phyloP scores from a whole-genome alignment of 2,113 vertebrate species.

The Aldabrachelys gigantea region DNA sequence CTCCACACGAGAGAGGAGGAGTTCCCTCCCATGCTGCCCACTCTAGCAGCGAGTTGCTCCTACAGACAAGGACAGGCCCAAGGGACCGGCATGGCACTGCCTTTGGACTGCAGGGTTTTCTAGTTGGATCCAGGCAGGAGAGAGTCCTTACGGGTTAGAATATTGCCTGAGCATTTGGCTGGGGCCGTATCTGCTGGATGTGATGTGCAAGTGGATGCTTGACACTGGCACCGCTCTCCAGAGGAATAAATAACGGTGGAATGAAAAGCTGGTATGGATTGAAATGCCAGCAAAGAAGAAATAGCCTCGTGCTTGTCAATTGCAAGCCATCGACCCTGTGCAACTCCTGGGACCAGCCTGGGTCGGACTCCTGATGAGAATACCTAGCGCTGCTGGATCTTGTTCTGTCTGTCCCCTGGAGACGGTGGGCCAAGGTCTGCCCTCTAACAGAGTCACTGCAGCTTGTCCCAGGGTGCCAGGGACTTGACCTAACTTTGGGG shows the following conservation, averaged over 20 bases:
- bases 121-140: background rate
- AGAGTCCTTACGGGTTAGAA: background rate
- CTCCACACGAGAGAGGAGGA: rapidly evolving
- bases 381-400: background rate
- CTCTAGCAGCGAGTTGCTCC: background rate
- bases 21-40: background rate
- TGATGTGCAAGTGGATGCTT: conserved; percentile 7
- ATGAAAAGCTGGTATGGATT: conserved; percentile 52
- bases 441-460: background rate
- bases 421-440: background rate
- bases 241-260: background rate
- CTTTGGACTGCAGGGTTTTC: background rate
- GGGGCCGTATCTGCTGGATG: conserved; percentile 15
- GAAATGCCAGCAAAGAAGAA: background rate
- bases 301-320: rapidly evolving
- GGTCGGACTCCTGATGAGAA: background rate
- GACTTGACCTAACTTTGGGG: too few species aligned
- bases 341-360: background rate
- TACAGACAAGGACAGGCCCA: background rate
- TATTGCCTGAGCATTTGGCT: background rate
- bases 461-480: background rate
- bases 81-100: too few species aligned
- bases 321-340: background rate
- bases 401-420: background rate
- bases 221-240: conserved; percentile 15